These are phyloP conservation scores for Halocynthia roretzi DNA, from an alignment of 23 tunicate genomes.

Conservation along the genomic window DNA sequence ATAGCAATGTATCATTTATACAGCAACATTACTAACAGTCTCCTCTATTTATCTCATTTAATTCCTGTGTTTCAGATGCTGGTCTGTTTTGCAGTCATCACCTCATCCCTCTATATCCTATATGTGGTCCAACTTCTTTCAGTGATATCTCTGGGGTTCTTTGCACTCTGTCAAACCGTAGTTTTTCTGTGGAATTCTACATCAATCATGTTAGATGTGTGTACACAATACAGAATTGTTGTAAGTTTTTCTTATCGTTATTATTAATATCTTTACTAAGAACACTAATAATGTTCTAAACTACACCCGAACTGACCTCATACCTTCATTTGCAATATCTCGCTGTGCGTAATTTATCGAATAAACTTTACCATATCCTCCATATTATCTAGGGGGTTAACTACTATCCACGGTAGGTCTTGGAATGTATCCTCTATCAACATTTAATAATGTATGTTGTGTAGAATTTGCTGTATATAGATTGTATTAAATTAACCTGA, in stretches of 20 bases:
- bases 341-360: background rate
- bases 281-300: no score
- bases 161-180: background rate
- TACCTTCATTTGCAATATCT: background rate
- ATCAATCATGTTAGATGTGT: background rate
- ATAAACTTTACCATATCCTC: no score
- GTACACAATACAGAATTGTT: background rate
- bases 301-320: no score
- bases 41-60: no score
- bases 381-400: no score
- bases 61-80: background rate
- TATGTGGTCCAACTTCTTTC: background rate
- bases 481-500: no score
- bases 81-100: background rate
- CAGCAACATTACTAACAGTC: background rate
- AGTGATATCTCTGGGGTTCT: background rate
- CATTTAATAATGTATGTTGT: background rate
- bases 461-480: no score
- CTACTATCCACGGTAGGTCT: background rate
- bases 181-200: background rate
- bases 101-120: background rate
- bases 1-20: background rate
- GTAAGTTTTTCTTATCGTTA: background rate
- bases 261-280: background rate
- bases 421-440: background rate